A percentile compares a stretch with the other conserved stretches of the same genome.
phyloP scores from a whole-genome alignment of 92 coral and sea anemone genomes.

The Bergia sp. region DNA sequence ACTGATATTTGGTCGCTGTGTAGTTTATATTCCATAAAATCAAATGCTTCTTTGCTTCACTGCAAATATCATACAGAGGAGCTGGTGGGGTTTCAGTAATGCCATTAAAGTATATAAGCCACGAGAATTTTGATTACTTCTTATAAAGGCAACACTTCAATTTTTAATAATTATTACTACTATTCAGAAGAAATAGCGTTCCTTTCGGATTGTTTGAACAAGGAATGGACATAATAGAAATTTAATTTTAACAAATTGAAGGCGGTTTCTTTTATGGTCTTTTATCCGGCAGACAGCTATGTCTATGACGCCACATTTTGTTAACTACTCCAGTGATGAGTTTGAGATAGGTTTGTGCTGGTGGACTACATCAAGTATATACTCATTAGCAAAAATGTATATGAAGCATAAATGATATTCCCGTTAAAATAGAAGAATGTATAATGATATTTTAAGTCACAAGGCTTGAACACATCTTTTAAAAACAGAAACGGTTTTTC shows the following conservation, averaged over 20 bases:
- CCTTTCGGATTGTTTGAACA: conserved; percentile 41
- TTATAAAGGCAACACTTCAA: conserved; percentile 29
- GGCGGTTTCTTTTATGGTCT: conserved; percentile 37
- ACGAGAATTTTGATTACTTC: conserved; percentile 13
- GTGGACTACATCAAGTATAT: background rate
- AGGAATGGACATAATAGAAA: conserved; percentile 41
- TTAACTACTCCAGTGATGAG: background rate
- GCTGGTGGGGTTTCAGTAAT: background rate
- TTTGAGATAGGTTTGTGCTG: background rate
- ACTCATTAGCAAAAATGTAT: background rate
- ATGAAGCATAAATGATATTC: background rate
- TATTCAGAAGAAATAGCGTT: conserved; percentile 25
- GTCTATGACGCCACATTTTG: background rate
- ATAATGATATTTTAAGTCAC: background rate
- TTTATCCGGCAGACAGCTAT: background rate
- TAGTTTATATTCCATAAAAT: background rate
- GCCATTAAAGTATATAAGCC: background rate
- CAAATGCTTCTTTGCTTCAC: background rate
- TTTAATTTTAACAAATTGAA: conserved; percentile 40
- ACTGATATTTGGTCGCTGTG: background rate
- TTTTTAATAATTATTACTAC: conserved; percentile 22
- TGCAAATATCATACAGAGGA: background rate
- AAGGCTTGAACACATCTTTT: background rate
- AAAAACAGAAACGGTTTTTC: background rate
- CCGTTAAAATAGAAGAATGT: background rate